phyloP scores from a whole-genome alignment of 2,113 vertebrate genomes.

The Datnioides undecimradiatus region DNA sequence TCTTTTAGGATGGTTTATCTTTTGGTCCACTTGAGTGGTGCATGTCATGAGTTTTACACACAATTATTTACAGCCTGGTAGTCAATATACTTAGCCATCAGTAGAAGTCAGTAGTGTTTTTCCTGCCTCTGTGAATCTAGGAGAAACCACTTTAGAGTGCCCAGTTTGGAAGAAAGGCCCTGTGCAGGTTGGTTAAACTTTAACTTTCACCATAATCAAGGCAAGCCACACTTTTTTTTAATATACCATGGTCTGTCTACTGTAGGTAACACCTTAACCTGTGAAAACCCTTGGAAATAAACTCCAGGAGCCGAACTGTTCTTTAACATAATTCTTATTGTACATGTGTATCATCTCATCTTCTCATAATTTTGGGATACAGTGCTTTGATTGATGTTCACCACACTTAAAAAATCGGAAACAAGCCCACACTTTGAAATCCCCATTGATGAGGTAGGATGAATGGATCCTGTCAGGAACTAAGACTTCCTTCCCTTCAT shows the following conservation, averaged over 20 bases:
- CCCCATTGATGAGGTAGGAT: constrained; percentile 20
- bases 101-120: constrained; percentile 40
- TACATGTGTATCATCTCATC: not conserved
- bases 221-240: constrained; percentile 5
- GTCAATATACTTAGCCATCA: constrained; percentile 54
- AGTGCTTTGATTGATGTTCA: constrained; percentile 3
- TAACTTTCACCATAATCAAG: not conserved
- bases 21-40: constrained; percentile 16
- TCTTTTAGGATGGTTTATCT: constrained; percentile 5
- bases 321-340: not conserved
- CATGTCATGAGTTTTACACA: constrained; percentile 39
- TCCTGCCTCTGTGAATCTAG: constrained; percentile 48
- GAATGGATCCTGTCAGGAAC: constrained; percentile 16
- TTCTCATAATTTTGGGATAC: not conserved
- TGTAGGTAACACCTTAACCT: not conserved
- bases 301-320: not conserved
- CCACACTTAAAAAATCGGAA: constrained; percentile 19
- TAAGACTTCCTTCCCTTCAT: constrained; percentile 45
- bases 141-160: constrained; percentile 5
- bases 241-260: not conserved
- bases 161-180: not conserved
- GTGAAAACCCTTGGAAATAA: not conserved
- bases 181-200: not conserved
- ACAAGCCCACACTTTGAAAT: constrained; percentile 26
- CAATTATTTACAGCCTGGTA: constrained; percentile 50